Evolutionary conservation across 2,888 invertebrate genomes (phyloP), one percentile per base, ranked within the genome.

Genomic region (Magallana nippona): DNA sequence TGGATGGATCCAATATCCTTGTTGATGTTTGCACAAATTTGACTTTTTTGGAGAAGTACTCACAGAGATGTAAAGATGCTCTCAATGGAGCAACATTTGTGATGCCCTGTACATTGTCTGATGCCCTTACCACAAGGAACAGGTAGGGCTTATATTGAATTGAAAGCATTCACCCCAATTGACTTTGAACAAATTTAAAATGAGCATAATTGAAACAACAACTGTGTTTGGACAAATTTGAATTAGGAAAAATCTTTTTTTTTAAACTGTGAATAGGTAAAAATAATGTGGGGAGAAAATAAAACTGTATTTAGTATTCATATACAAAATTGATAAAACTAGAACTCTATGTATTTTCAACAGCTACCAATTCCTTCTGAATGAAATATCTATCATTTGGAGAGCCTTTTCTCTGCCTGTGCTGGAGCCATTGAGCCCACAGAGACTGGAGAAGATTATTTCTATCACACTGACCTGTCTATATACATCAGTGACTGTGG

Each of bases 351-450:
- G 5, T 8, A 44, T 44, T 44, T 44, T 8, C 44, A 44, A n/a
- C 93, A 97, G 97, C 89, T 96, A 97, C 90, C 96, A 96, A 88
- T 96, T 96, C 88, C 96, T 98, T 89, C 96, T 97, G 86, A 96
- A 97, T 86, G 98, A 98, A 93, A 96, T 98, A 86, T 96, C 96
- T 85, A 96, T 98, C 78, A 97, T 97, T 84, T 96, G 96, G 93
- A 96, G 96, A 88, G 97, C 97, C 10, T 95, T 98, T 89, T 97
- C 97, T 22, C 95, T 98, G 90, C 98, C 98, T 0, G 96, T 98
- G 85, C 94, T 98, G 83, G 98, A 98, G 93, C 98, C 98, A 0
- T 95, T 98, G 89, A 97, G 97, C 13, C 96, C 97, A 3, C 96
- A 96, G n/a, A 96, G 98, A 90, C 96, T 98, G 79, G 96, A 96